Conservation (phyloP, 2,888 invertebrate species). For the Cyclophora punctaria region DNA sequence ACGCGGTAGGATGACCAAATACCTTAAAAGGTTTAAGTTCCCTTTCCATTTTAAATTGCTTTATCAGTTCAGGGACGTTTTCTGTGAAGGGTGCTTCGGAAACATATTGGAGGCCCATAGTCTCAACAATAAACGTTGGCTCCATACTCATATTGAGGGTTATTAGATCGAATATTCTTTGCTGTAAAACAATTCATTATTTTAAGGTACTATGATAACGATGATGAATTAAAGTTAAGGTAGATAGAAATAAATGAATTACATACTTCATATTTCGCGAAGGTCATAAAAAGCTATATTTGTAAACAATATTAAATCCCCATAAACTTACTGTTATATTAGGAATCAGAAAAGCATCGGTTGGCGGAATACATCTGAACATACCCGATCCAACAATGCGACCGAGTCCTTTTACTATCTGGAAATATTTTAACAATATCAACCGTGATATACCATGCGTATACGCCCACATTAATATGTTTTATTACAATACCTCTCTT, state of each 20-base stretch:
- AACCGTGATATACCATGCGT: neutral
- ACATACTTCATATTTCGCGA: too few species aligned
- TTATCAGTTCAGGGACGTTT: constrained; percentile 56
- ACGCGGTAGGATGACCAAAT: neutral
- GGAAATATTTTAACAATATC: constrained; percentile 7
- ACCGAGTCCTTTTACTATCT: constrained; percentile 76
- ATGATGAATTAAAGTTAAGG: neutral
- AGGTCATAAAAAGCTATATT: constrained; percentile 1
- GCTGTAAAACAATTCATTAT: constrained; percentile 43
- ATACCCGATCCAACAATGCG: constrained; percentile 68
- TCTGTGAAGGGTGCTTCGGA: constrained; percentile 68
- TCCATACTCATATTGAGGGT: constrained; percentile 76
- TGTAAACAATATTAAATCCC: neutral
- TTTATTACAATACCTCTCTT: constrained; percentile 45
- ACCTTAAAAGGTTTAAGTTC: constrained; percentile 75
- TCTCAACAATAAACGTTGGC: constrained; percentile 72
- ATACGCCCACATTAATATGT: too few species aligned
- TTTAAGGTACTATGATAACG: neutral
- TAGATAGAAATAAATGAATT: too few species aligned
- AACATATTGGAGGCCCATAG: constrained; percentile 68
- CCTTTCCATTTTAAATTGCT: constrained; percentile 68
- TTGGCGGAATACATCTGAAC: constrained; percentile 68
- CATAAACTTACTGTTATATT: constrained; percentile 51
- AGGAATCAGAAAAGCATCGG: constrained; percentile 75
- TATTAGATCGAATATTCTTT: constrained; percentile 72